These are phyloP conservation scores for Polypedilum pembai DNA, from an alignment of 1,140 invertebrate species.

Conservation along the genomic window DNA sequence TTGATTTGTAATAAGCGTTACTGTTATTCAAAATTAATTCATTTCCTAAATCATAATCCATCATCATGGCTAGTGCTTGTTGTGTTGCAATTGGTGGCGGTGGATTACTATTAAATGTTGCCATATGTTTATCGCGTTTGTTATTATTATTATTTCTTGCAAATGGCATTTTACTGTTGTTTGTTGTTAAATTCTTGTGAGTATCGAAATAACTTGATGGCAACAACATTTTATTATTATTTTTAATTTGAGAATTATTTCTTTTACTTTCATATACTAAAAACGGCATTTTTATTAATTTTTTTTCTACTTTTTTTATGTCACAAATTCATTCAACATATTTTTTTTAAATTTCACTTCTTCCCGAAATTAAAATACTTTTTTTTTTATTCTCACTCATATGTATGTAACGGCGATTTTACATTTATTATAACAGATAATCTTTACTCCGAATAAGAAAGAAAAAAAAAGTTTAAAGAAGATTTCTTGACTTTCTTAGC, in stretches of 20 bases:
- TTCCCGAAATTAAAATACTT: no score
- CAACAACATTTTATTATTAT: slow-evolving; percentile 18
- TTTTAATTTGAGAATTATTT: neutral
- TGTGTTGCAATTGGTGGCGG: neutral
- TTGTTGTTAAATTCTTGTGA: neutral
- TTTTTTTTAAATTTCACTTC: no score
- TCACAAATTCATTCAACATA: neutral
- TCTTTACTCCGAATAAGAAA: neutral
- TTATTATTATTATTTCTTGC: neutral
- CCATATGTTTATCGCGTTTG: neutral
- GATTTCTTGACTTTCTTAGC: neutral
- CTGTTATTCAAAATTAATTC: slow-evolving; percentile 15
- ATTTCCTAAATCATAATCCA: slow-evolving; percentile 25
- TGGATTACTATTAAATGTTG: neutral
- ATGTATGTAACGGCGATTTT: neutral
- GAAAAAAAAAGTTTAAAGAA: neutral
- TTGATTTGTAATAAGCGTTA: slow-evolving; percentile 14
- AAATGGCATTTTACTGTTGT: slow-evolving; percentile 21
- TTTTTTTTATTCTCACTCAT: no score
- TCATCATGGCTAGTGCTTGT: slow-evolving; percentile 13
- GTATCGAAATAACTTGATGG: slow-evolving; percentile 24
- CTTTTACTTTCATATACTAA: slow-evolving; percentile 6
- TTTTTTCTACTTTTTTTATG: neutral
- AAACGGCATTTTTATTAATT: neutral
- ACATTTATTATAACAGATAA: neutral